Conservation (phyloP, 2,888 invertebrate species). For the Lymantria dispar region DNA sequence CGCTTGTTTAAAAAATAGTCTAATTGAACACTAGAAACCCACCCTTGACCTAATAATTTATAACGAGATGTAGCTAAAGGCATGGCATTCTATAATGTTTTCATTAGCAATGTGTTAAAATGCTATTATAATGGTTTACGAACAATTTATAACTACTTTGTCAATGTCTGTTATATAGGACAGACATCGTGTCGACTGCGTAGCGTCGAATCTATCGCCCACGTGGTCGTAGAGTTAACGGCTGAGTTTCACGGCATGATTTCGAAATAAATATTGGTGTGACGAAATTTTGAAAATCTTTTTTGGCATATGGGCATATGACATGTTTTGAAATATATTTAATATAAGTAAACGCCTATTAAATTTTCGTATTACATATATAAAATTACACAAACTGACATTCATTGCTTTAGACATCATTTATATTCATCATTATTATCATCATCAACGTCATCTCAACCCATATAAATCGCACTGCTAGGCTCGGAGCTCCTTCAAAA, state of each 20-base stretch:
- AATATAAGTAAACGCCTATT: too few species aligned
- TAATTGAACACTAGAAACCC: slow-evolving; percentile 1
- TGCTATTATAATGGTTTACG: slow-evolving; percentile 26
- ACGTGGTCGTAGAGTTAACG: slow-evolving; percentile 30
- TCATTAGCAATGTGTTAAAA: slow-evolving; percentile 27
- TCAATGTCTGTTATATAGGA: slow-evolving; percentile 40
- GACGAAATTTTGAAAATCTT: slow-evolving; percentile 30
- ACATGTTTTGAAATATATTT: too few species aligned
- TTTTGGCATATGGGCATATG: slow-evolving; percentile 4
- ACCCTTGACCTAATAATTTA: slow-evolving; percentile 21
- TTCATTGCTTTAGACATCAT: too few species aligned
- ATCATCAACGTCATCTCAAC: too few species aligned
- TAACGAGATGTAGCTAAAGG: slow-evolving; percentile 6
- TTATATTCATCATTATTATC: too few species aligned
- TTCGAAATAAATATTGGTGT: slow-evolving; percentile 23
- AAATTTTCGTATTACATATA: too few species aligned
- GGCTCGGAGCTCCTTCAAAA: too few species aligned
- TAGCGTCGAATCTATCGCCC: slow-evolving; percentile 25
- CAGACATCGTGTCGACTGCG: slow-evolving; percentile 26
- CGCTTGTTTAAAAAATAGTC: slow-evolving; percentile 9
- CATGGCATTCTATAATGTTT: slow-evolving; percentile 14
- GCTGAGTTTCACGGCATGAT: slow-evolving; percentile 24
- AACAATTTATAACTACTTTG: slow-evolving; percentile 38
- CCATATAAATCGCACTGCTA: too few species aligned
- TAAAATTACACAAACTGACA: too few species aligned